A percentile compares a stretch with the other conserved stretches of the same genome.
Conservation (phyloP, 2,888 invertebrate species). For the Phytoseiulus persimilis region DNA sequence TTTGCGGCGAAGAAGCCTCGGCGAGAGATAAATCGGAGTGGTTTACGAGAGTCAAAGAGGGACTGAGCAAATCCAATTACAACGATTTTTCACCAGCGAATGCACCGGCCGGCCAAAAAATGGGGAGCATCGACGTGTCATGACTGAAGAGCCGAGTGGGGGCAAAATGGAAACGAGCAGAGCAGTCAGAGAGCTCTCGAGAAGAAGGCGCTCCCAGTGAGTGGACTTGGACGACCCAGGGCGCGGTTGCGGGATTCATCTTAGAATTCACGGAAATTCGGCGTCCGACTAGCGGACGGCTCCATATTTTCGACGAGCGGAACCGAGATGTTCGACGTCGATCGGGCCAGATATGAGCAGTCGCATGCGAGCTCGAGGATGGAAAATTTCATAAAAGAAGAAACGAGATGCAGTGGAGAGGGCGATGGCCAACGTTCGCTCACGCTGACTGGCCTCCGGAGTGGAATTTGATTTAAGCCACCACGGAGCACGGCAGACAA, state of each 20-base stretch:
- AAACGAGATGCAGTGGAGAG: background rate
- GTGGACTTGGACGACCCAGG: no score
- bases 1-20: background rate
- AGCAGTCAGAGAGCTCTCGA: background rate
- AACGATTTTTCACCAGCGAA: background rate
- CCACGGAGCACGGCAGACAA: background rate
- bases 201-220: background rate
- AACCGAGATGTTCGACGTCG: no score
- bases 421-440: background rate
- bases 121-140: background rate
- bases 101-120: background rate
- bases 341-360: no score
- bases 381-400: background rate
- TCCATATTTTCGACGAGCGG: no score
- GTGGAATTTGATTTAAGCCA: background rate
- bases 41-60: background rate
- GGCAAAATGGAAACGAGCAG: no score
- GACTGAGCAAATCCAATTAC: background rate
- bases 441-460: background rate
- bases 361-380: no score
- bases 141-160: background rate
- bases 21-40: background rate
- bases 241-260: no score
- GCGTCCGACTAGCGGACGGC: no score
- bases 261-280: no score